Evolutionary conservation across 2,888 invertebrate genomes (phyloP).

Genomic region (Argyresthia goedartella): DNA sequence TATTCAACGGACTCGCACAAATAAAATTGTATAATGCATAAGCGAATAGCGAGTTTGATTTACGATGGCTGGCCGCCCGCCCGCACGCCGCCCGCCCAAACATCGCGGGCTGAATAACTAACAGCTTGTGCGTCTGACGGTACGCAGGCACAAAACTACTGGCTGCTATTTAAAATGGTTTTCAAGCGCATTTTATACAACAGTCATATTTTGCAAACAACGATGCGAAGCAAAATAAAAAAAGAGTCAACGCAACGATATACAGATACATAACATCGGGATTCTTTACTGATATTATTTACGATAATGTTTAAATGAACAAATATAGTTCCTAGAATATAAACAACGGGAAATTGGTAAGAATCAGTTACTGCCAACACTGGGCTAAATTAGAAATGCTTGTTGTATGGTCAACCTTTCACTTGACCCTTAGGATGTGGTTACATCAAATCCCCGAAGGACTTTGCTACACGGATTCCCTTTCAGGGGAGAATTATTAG

Average conservation of each 20-base stretch:
- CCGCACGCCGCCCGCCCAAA: too few species aligned
- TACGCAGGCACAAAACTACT: not conserved
- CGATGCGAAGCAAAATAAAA: too few species aligned
- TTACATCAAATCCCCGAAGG: constrained; percentile 51
- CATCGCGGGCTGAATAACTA: constrained; percentile 64
- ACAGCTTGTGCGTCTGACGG: constrained; percentile 20
- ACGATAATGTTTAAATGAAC: too few species aligned
- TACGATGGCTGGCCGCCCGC: constrained; percentile 50
- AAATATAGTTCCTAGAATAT: too few species aligned
- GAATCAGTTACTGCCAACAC: too few species aligned
- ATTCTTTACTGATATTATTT: too few species aligned
- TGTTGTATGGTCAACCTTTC: constrained; percentile 57
- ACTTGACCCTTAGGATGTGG: constrained; percentile 59
- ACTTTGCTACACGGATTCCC: constrained; percentile 53
- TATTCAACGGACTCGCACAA: constrained; percentile 69
- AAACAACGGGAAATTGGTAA: too few species aligned
- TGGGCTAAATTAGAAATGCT: constrained; percentile 25
- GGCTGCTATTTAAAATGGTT: not conserved
- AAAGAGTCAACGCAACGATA: too few species aligned
- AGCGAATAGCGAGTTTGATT: constrained; percentile 70
- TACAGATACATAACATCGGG: too few species aligned
- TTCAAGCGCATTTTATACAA: not conserved
- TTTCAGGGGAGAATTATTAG: constrained; percentile 44
- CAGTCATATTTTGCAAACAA: too few species aligned
- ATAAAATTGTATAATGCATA: constrained; percentile 73